Conservation (phyloP, 2,113 vertebrate genomes). For the Colaptes auratus region DNA sequence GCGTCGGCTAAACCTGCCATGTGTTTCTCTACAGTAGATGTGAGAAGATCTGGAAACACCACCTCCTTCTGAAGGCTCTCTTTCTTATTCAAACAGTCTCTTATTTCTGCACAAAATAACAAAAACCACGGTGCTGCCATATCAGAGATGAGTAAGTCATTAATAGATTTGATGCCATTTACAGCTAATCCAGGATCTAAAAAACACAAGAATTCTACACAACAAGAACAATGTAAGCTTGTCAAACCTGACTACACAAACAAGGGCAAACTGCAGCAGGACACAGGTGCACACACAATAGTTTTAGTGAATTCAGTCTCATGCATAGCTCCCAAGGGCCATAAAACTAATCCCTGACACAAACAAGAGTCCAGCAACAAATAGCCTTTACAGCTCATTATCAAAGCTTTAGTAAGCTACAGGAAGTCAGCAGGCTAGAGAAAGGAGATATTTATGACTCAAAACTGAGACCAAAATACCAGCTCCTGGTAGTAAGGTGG, state of each 20-base stretch:
- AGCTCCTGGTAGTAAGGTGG: background rate
- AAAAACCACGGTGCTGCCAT: background rate
- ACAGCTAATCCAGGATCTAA: background rate
- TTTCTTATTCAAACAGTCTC: slow-evolving; percentile 18
- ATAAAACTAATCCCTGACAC: background rate
- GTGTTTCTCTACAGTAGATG: slow-evolving; percentile 75
- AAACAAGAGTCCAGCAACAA: background rate
- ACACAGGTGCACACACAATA: background rate
- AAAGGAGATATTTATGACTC: background rate
- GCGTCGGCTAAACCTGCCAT: slow-evolving; percentile 83
- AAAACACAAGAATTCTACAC: background rate
- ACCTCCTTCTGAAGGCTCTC: slow-evolving; percentile 67
- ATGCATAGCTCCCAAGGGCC: background rate
- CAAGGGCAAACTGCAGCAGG: background rate
- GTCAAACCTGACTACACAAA: background rate
- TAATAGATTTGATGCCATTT: background rate
- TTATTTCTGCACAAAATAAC: slow-evolving; percentile 67
- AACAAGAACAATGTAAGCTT: background rate
- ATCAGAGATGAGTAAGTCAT: background rate
- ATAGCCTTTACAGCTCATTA: background rate
- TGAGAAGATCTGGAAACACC: slow-evolving; percentile 84
- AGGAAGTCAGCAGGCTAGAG: background rate
- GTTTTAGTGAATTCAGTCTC: background rate
- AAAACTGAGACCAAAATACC: background rate
- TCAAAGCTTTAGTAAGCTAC: background rate